Conservation (phyloP, 2,888 invertebrate genomes). For the Petrophora chlorosata region DNA sequence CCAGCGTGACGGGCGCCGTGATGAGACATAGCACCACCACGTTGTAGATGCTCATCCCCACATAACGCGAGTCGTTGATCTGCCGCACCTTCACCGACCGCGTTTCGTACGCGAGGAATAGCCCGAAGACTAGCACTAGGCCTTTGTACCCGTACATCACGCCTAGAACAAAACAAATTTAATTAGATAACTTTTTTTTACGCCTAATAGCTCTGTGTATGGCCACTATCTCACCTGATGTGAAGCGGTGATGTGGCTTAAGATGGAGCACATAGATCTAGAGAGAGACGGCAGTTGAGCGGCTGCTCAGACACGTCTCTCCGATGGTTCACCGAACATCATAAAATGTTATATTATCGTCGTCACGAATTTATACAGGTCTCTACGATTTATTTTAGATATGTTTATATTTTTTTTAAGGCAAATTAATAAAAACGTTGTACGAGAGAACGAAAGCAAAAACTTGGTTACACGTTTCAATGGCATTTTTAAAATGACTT, state of each 20-base stretch:
- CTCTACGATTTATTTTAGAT: too few species aligned
- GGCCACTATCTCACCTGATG: too few species aligned
- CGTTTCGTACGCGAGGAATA: constrained; percentile 99
- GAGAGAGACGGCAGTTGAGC: too few species aligned
- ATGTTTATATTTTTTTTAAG: too few species aligned
- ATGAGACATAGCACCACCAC: constrained; percentile 98
- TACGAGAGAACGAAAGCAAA: neutral
- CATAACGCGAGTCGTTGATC: constrained; percentile 99
- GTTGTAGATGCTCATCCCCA: constrained; percentile 99
- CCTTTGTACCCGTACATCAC: constrained; percentile 98
- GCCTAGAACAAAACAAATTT: constrained; percentile 80
- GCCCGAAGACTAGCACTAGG: constrained; percentile 96
- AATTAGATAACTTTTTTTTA: neutral
- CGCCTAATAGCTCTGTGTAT: too few species aligned
- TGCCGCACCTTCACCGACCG: constrained; percentile 98
- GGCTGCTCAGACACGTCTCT: too few species aligned
- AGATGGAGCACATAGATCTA: too few species aligned
- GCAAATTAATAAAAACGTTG: too few species aligned
- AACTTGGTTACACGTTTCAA: neutral
- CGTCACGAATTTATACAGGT: too few species aligned
- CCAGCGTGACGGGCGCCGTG: constrained; percentile 98
- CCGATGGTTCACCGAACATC: too few species aligned
- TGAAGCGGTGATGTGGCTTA: too few species aligned
- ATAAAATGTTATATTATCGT: too few species aligned
- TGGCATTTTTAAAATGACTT: constrained; percentile 2